Evolutionary conservation across 2,113 vertebrate genomes (phyloP), one percentile per base, ranked within the genome.

Genomic region (Callocephalon fimbriatum): DNA sequence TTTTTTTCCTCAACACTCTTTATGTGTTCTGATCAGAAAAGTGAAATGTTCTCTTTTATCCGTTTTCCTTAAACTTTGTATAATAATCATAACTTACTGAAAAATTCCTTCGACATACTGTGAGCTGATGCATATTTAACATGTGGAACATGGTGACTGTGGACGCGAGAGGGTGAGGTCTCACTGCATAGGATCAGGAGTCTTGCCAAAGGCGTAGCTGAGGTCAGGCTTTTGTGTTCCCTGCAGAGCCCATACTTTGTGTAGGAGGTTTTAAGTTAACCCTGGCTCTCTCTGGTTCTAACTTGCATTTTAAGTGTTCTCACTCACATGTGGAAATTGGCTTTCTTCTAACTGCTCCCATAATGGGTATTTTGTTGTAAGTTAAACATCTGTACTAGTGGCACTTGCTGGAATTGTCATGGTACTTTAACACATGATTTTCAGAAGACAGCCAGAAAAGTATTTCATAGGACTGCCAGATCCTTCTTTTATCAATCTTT

Each of bases 191-290:
- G 78, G 16, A 40, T 61, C 31, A 31, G 63, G 71, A 88, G n/a
- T 22, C 15, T 54, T 82, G 66, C 78, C 82, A 58, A 66, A 93
- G 86, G 37, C 0, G 0, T 59, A 66, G 48, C 92, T 76, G 53
- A 88, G 71, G 48, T 80, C 40, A 27, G 40, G 53, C 11, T 83
- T 75, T 90, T 66, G 25, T 73, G 50, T 83, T 92, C 93, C 71
- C 88, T 94, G 93, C 58, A n/a, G 85, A 3, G 1, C 63, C 32
- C 12, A 3, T 27, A 8, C 63, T 16, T 53, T 26, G 10, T 31
- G 45, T 70, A 58, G 61, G 83, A 95, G 56, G 35, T 56, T 56
- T 76, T 14, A 53, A 50, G 42, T 86, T 86, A 87, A 67, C 70
- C 13, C 66, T 82, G 87, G 1, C 31, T 27, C 14, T 26, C 22